Base-by-base conservation (phyloP, 1,140 invertebrate species). In the Chrysoperla carnea region DNA sequence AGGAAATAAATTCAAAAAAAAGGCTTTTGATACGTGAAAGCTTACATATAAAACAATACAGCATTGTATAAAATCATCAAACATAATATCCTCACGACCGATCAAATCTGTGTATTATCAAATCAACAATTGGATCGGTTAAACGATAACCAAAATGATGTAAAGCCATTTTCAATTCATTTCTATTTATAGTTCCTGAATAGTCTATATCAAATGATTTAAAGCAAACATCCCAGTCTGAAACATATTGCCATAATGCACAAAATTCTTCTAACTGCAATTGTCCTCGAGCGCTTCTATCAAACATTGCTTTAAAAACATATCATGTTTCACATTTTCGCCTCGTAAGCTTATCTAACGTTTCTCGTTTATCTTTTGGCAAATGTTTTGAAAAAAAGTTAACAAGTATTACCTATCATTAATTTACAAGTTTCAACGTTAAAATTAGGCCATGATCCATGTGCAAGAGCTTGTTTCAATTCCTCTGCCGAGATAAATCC, bases 31-130 rank as follows among this genome's bases (percentile, higher is more conserved):
- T 5, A 36, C 35, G 11, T 3, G 29, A 40, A 48, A 57, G 77
- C 81, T 86, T 71, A 94, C 89, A 72, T 94, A 84, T 49, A 97
- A 64, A 8, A 89, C 78, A 45, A 96, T 75, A 59, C 89, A 93
- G 55, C 87, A 92, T 60, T 98, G 93, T 53, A 99, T 97, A 55
- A 98, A 99, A 65, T 98, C 94, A 72, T 99, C 95, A 72, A 99
- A 98, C 28, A 91, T 76, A 50, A 98, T 87, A 1, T 78, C 84
- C 29, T 87, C 86, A 51, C 72, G 69, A n/a, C 90, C 90, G 68
- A 62, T 98, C 93, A 69, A 95, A 98, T 64, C 96, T 96, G 47
- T 78, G 73, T 13, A 99, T 70, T 50, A 98, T 68, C 29, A 84
- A 75, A 46, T 76, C 71, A 48, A 92, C 74, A 40, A 94, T 77